Evolutionary conservation across 2,888 invertebrate genomes (phyloP).

Genomic region (Cecidostiba fungosa): DNA sequence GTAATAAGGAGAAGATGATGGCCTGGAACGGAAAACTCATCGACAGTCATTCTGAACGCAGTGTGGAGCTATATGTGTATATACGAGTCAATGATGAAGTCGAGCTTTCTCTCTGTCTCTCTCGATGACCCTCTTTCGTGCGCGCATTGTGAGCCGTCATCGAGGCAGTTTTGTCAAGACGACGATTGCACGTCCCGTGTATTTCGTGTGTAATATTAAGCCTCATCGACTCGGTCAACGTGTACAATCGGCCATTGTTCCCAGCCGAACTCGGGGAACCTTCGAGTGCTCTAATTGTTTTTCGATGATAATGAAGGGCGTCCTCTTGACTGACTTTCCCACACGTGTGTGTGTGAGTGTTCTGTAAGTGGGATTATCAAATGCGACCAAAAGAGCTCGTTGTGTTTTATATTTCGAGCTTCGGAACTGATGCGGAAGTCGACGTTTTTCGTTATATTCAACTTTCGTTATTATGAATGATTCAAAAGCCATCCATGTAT

Average conservation of each 20-base stretch:
- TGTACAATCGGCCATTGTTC: conserved; percentile 46
- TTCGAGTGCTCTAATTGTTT: conserved; percentile 40
- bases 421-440: too few relatives aligned
- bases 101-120: background rate
- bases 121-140: conserved; percentile 25
- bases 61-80: background rate
- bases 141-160: background rate
- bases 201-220: background rate
- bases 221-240: background rate
- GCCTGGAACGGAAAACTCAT: conserved; percentile 6
- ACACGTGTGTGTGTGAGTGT: background rate
- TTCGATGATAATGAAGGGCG: conserved; percentile 39
- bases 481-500: too few relatives aligned
- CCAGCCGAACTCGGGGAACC: conserved; percentile 4
- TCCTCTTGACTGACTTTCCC: conserved; percentile 23
- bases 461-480: too few relatives aligned
- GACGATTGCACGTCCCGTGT: background rate
- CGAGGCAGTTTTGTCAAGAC: conserved; percentile 18
- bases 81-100: background rate
- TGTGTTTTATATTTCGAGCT: too few relatives aligned
- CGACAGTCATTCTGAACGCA: conserved; percentile 18
- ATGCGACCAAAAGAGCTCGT: background rate
- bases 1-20: conserved; percentile 28
- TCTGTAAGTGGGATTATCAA: background rate
- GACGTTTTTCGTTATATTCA: too few relatives aligned